Conservation (phyloP, 2,113 vertebrate species). For the Pollimyrus isidori region DNA sequence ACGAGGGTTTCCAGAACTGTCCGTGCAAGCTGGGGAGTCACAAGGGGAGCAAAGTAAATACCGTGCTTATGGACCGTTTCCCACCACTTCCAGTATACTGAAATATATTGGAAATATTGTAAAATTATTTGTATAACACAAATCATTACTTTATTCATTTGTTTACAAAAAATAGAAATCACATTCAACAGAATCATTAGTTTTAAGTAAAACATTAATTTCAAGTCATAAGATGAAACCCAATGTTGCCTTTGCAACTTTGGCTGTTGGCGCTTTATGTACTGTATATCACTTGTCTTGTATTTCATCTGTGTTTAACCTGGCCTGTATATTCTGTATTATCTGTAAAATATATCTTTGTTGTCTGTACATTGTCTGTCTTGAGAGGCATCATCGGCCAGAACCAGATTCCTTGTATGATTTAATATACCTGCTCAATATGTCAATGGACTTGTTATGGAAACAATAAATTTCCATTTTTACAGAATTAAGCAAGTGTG, state of each 20-base stretch:
- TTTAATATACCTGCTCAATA: neutral
- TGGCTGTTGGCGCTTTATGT: neutral
- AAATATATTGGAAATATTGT: too few relatives aligned
- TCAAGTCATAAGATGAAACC: neutral
- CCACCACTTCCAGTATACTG: neutral
- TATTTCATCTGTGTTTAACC: neutral
- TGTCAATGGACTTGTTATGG: neutral
- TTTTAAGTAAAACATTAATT: too few relatives aligned
- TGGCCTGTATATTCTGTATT: neutral
- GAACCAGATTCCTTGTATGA: neutral
- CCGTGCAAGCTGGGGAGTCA: conserved; percentile 75
- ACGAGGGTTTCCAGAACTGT: conserved; percentile 70
- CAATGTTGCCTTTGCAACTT: neutral
- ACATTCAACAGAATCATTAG: too few relatives aligned
- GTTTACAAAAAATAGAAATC: neutral
- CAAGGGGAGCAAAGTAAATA: neutral
- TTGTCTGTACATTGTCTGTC: neutral
- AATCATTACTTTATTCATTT: neutral
- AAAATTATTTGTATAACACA: neutral
- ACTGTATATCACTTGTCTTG: neutral
- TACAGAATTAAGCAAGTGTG: neutral
- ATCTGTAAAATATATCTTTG: neutral
- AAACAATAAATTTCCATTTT: neutral
- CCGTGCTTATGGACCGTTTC: neutral
- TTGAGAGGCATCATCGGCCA: neutral